Evolutionary conservation across 2,113 vertebrate species (phyloP), one percentile per base, ranked within the genome.

Genomic region (Actenoides hombroni): DNA sequence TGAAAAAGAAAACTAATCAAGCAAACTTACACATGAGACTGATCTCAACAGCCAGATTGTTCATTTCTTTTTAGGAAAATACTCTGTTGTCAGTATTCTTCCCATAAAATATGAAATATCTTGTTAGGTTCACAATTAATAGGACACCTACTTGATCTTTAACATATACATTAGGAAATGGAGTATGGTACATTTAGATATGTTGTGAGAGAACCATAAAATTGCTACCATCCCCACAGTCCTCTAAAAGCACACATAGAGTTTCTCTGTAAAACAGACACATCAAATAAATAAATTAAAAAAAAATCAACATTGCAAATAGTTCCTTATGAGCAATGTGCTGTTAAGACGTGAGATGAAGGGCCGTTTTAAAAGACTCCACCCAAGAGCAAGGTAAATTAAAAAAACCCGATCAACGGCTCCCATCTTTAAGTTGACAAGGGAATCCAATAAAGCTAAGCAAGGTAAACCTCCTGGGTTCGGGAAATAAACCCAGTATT

Each of bases 231-330:
- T 18, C 5, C 48, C 16, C 21, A 14, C 40, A 65, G 0, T 16
- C 42, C 23, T 51, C 25, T 44, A 59, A 40, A 16, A 28, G 59
- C 28, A 51, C 26, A 16, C 0, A 0, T 8, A 40, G 0, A 3
- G 8, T 42, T 86, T 74, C 1, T 0, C 15, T 40, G 42, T 49
- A 63, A 70, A 80, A 56, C 26, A 51, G 0, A 1, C 5, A 64
- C 24, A 48, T 8, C 4, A 29, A 13, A 25, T 35, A 39, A 54
- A 23, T 5, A 16, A 29, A 13, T 20, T 35, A 39, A 54, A 16
- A 57, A 57, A 56, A 49, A 54, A 29, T 10, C 31, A 29, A 24
- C 28, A n/a, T 3, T 18, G 33, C 13, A 35, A 78, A 44, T 2
- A 63, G 18, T 1, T 77, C 26, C 57, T 56, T 18, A 49, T 9